Base-by-base conservation (phyloP, 1,140 invertebrate genomes). In the Maniola jurtina region DNA sequence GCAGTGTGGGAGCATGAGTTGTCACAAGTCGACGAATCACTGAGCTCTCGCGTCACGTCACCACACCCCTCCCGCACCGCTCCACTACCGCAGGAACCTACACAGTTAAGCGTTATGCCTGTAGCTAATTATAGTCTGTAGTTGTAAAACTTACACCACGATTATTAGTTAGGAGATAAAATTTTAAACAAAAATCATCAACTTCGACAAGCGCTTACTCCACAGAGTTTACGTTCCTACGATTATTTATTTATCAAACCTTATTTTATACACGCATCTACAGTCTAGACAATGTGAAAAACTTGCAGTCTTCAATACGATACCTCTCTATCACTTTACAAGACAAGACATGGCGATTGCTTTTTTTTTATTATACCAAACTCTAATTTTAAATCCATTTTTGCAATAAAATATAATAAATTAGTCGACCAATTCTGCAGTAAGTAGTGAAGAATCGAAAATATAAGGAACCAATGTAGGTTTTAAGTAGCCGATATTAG, bases 291-390 rank as follows among this genome's bases (percentile, higher is more conserved):
- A 66, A 66, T 66, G 61, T 66, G 60, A 71, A 63, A 67, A 77
- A 86, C 76, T 84, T 86, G 85, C 86, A 89, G 86, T 89, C 86
- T 89, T 89, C 85, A 79, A 76, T 81, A 83, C 76, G 78, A 85
- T 83, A 84, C 80, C 76, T 71, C 66, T 74, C 79, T 76, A 77
- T 67, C 75, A 66, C 67, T 73, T 64, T 74, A 75, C 76, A 63
- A 76, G 81, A 86, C 83, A 85, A 88, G 81, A 88, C 80, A 73
- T 79, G 84, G 80, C 81, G 48, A 50, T 50, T 50, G 48, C 16
- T 50, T 50, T 16, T 70, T 70, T 69, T 50, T 50, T 25, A 50
- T 50, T 50, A 4, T 25, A 50, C 6, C 16, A 14, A 50, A 42
- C 40, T 0, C 13, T 42, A 42, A 42, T n/a, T n/a, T n/a, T n/a